A percentile compares a stretch with the other conserved stretches of the same genome.
These are phyloP conservation scores for Anagyrus pseudococci DNA, from an alignment of 2,888 invertebrate species.

Conservation along the genomic window DNA sequence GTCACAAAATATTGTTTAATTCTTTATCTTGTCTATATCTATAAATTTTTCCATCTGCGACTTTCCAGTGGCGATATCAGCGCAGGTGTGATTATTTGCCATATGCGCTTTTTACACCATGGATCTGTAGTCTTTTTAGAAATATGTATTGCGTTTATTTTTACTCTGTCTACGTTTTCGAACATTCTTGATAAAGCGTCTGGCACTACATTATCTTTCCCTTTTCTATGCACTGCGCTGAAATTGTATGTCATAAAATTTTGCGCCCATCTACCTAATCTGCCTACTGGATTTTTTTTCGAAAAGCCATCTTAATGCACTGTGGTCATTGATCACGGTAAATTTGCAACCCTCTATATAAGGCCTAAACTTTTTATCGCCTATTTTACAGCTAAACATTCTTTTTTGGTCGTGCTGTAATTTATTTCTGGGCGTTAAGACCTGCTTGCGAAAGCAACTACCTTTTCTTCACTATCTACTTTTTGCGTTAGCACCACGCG, in stretches of 20 bases:
- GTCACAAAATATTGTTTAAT: no score
- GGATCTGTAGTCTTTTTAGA: background rate
- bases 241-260: background rate
- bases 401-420: slow-evolving; percentile 39
- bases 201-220: background rate
- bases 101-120: background rate
- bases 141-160: background rate
- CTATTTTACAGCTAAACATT: slow-evolving; percentile 44
- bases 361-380: slow-evolving; percentile 40
- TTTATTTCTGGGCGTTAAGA: slow-evolving; percentile 24
- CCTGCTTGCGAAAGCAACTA: slow-evolving; percentile 39
- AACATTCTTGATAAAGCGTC: background rate
- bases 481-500: slow-evolving; percentile 34
- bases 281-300: slow-evolving; percentile 37
- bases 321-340: slow-evolving; percentile 45
- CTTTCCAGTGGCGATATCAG: background rate
- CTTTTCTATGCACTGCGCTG: background rate
- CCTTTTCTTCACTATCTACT: slow-evolving; percentile 25
- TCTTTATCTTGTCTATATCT: background rate
- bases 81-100: background rate
- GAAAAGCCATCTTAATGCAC: slow-evolving; percentile 42
- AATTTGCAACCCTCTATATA: slow-evolving; percentile 45
- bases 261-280: slow-evolving; percentile 38
- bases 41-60: background rate
- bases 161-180: background rate